Evolutionary conservation across 2,888 invertebrate genomes (phyloP).

Genomic region (Drosophila nigricruria): DNA sequence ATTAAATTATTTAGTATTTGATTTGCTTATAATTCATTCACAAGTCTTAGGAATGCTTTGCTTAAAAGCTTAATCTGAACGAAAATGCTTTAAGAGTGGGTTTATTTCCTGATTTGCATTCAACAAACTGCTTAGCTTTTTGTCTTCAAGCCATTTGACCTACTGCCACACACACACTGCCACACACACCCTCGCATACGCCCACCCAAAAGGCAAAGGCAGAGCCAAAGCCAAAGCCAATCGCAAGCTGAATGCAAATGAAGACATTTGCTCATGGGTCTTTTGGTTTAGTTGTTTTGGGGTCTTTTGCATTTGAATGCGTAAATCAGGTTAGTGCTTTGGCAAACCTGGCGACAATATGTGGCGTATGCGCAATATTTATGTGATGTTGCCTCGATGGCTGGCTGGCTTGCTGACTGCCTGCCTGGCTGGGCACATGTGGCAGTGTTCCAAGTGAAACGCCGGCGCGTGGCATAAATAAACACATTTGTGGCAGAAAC

Average conservation of each 20-base stretch:
- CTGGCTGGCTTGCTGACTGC: background rate
- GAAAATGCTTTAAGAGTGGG: conserved; percentile 2
- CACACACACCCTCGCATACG: background rate
- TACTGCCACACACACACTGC: conserved; percentile 1
- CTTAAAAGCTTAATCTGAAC: background rate
- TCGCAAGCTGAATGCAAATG: conserved; percentile 37
- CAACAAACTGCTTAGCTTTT: conserved; percentile 11
- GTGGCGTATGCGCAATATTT: conserved; percentile 72
- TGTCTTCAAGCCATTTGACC: conserved; percentile 21
- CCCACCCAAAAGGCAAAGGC: conserved; percentile 1
- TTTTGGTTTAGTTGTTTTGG: conserved; percentile 7
- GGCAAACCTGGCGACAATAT: conserved; percentile 43
- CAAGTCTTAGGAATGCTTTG: background rate
- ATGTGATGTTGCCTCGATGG: conserved; percentile 37
- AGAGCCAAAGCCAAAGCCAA: conserved; percentile 4
- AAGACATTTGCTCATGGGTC: conserved; percentile 33
- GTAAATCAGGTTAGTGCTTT: conserved; percentile 67
- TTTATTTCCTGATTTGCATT: conserved; percentile 13
- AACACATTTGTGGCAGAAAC: conserved; percentile 55
- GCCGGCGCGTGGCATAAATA: conserved; percentile 72
- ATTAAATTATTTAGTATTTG: background rate
- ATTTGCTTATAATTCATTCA: background rate
- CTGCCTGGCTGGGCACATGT: conserved; percentile 56
- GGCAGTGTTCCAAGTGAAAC: conserved; percentile 65
- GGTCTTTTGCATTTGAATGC: conserved; percentile 41